A percentile compares a stretch with the other conserved stretches of the same genome.
Evolutionary conservation across 1,140 invertebrate genomes (phyloP).

Genomic region (Bombus confusus): DNA sequence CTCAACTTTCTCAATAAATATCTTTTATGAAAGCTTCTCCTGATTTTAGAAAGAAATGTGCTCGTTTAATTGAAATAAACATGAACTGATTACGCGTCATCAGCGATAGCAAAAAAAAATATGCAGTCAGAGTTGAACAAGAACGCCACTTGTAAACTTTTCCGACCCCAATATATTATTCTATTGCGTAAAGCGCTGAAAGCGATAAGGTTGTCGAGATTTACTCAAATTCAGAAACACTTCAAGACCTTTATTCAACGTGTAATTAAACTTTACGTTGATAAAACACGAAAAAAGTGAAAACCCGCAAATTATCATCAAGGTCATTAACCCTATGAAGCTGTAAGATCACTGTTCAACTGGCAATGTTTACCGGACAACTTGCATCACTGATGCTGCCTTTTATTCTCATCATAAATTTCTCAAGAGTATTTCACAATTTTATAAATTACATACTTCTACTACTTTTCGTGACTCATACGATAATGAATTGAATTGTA

Average conservation of each 20-base stretch:
- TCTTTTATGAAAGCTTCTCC: too few relatives aligned
- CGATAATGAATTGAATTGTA: not conserved
- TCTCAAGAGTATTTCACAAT: constrained; percentile 3
- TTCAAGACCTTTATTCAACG: not conserved
- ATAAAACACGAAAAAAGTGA: not conserved
- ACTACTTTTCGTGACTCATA: not conserved
- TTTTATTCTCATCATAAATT: not conserved
- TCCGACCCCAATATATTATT: not conserved
- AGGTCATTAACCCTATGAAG: not conserved
- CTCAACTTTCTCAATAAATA: not conserved
- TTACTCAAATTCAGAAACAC: not conserved
- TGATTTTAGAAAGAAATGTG: too few relatives aligned
- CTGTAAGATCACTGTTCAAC: not conserved
- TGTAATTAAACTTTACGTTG: not conserved
- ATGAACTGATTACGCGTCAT: not conserved
- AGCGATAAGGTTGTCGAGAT: not conserved
- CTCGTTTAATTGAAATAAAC: not conserved
- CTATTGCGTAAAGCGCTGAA: not conserved
- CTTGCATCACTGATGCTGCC: not conserved
- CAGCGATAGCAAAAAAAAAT: not conserved
- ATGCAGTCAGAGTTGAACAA: not conserved
- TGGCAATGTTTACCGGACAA: not conserved
- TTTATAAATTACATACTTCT: not conserved
- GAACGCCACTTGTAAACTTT: not conserved
- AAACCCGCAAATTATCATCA: too few relatives aligned